Conservation (phyloP, 2,888 invertebrate species). For the Pristionchus entomophagus region DNA sequence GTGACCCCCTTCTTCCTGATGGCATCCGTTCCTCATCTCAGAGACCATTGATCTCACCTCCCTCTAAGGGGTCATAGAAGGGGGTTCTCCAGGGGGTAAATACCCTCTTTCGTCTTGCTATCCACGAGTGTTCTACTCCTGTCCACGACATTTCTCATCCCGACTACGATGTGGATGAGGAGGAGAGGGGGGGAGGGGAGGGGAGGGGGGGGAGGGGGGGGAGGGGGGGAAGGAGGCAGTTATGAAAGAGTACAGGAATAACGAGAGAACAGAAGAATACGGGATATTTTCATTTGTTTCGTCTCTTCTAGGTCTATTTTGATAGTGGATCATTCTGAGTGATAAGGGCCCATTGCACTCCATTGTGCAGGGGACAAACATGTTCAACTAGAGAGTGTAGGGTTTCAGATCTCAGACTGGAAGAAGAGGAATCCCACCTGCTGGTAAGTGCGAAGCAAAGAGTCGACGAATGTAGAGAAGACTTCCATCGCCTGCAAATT, state of each 20-base stretch:
- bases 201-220: neutral
- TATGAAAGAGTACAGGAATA: neutral
- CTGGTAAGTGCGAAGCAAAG: neutral
- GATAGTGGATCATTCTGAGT: neutral
- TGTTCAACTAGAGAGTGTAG: neutral
- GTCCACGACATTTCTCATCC: neutral
- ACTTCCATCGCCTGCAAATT: neutral
- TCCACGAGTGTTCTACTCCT: neutral
- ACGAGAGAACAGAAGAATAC: neutral
- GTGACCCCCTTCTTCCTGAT: too few species aligned
- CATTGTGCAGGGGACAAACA: too few species aligned
- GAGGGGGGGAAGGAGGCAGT: neutral
- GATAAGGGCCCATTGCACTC: too few species aligned
- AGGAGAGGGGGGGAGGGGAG: neutral
- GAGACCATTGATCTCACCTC: neutral
- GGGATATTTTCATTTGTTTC: neutral
- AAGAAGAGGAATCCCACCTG: neutral
- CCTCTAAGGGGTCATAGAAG: neutral
- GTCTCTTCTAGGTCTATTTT: neutral
- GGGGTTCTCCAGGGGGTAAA: conserved; percentile 25
- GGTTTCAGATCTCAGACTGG: neutral
- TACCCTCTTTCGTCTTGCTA: neutral
- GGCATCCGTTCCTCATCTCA: neutral
- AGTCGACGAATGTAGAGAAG: conserved; percentile 6
- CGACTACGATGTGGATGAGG: conserved; percentile 1